Evolutionary conservation across 1,140 invertebrate genomes (phyloP).

Genomic region (Trichonephila clavata): DNA sequence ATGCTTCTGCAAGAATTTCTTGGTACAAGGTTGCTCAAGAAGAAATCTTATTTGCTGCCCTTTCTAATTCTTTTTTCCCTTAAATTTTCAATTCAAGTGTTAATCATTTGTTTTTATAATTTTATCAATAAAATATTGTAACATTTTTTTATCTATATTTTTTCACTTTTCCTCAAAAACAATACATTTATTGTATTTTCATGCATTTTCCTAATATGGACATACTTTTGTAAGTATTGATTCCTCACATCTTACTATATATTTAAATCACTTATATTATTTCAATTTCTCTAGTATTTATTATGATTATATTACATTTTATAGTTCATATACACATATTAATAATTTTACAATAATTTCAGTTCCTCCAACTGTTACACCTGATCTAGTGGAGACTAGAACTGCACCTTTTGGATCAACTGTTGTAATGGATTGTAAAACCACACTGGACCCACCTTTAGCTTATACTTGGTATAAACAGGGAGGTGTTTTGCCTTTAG

Average conservation of each 20-base stretch:
- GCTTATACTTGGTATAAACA: conserved; percentile 84
- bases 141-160: neutral
- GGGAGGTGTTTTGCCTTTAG: conserved; percentile 76
- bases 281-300: too few species aligned
- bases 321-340: neutral
- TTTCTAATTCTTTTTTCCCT: too few species aligned
- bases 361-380: conserved; percentile 77
- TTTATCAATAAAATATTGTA: neutral
- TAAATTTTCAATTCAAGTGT: too few species aligned
- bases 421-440: conserved; percentile 85
- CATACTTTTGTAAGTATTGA: conserved; percentile 40
- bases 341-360: conserved; percentile 36
- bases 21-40: conserved; percentile 83
- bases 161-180: neutral
- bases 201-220: conserved; percentile 40
- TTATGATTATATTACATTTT: too few species aligned
- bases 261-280: neutral
- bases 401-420: conserved; percentile 84
- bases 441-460: conserved; percentile 84
- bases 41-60: too few species aligned
- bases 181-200: neutral
- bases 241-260: neutral
- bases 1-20: conserved; percentile 81
- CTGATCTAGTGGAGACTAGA: conserved; percentile 83
- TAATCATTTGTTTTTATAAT: too few species aligned